These are phyloP conservation scores for Oscheius myriophilus DNA, from an alignment of 2,888 invertebrate genomes.

Conservation along the genomic window DNA sequence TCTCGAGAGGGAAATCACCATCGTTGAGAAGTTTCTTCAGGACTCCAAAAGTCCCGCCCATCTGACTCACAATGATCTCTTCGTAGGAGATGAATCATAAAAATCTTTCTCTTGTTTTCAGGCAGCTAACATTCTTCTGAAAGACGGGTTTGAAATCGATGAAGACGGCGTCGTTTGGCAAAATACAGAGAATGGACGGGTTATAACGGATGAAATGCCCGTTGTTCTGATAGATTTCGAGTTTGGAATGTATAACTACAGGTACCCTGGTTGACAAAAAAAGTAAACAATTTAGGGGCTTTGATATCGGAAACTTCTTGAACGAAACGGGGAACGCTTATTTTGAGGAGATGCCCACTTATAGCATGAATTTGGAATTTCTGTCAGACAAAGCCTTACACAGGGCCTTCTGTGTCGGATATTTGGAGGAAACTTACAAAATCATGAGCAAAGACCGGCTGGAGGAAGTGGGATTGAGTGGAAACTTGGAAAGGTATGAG, in stretches of 20 bases:
- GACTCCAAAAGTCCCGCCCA: neutral
- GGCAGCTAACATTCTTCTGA: conserved; percentile 26
- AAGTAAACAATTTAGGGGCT: conserved; percentile 42
- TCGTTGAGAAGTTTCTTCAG: conserved; percentile 12
- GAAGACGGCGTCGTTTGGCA: conserved; percentile 1
- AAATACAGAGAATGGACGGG: neutral
- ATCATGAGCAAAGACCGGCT: conserved; percentile 13
- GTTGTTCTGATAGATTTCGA: conserved; percentile 27
- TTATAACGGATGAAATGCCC: neutral
- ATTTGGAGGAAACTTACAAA: conserved; percentile 50
- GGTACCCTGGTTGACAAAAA: neutral
- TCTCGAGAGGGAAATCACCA: conserved; percentile 2
- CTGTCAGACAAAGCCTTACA: conserved; percentile 41
- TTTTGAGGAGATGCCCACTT: conserved; percentile 43
- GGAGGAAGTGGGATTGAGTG: conserved; percentile 8
- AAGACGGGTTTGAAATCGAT: conserved; percentile 8
- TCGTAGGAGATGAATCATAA: neutral
- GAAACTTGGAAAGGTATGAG: conserved; percentile 13
- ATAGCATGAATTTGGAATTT: conserved; percentile 44
- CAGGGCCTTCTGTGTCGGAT: conserved; percentile 42
- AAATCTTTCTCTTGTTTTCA: neutral
- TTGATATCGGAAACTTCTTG: conserved; percentile 57
- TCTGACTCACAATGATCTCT: conserved; percentile 19
- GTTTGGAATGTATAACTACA: conserved; percentile 29
- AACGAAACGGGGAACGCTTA: conserved; percentile 54